These are phyloP conservation scores for Semnornis frantzii DNA, from an alignment of 2,113 vertebrate genomes.

Conservation along the genomic window DNA sequence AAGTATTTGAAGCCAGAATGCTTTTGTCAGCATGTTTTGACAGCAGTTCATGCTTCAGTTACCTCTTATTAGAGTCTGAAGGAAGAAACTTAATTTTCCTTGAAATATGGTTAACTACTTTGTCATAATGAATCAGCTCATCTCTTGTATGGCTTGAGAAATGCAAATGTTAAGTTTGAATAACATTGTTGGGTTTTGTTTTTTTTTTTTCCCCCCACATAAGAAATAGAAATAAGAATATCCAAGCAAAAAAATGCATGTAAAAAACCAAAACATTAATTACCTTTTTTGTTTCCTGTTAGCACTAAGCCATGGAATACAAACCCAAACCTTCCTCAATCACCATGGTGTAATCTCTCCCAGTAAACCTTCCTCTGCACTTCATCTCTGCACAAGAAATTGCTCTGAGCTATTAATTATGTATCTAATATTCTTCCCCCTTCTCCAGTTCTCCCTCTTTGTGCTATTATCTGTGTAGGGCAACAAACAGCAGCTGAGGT, in stretches of 20 bases:
- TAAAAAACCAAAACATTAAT: background rate
- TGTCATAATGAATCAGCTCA: background rate
- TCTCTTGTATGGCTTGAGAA: background rate
- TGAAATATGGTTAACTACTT: background rate
- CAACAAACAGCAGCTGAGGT: background rate
- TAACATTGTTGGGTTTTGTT: background rate
- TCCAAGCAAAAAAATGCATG: background rate
- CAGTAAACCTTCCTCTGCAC: background rate
- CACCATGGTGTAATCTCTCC: background rate
- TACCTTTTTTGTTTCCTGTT: background rate
- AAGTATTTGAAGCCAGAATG: background rate
- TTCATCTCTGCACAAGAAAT: constrained; percentile 11
- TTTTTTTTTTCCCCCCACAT: too few relatives aligned
- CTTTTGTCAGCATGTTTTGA: background rate
- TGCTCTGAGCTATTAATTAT: constrained; percentile 25
- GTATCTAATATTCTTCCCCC: background rate
- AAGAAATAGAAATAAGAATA: background rate
- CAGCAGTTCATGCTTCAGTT: background rate
- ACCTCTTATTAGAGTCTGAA: background rate
- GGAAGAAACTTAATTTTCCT: background rate
- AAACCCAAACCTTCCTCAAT: background rate
- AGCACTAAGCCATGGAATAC: background rate
- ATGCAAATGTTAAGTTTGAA: background rate
- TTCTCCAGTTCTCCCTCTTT: background rate
- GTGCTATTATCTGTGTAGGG: background rate